A percentile compares a stretch with the other conserved stretches of the same genome.
phyloP scores from a whole-genome alignment of 2,113 vertebrate genomes.

The Crotalus tigris region DNA sequence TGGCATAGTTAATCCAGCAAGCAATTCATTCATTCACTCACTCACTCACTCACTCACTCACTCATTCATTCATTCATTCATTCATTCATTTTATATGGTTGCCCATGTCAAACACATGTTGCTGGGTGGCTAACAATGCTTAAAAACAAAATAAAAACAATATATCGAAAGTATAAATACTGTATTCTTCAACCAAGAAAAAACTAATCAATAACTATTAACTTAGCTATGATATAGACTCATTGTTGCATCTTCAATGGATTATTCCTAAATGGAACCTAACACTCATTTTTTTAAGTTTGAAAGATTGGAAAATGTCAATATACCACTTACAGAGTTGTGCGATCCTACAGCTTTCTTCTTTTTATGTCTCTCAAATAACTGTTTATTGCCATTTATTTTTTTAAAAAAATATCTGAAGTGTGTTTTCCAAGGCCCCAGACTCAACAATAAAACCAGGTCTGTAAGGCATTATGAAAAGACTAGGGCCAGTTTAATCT shows the following conservation, averaged over 20 bases:
- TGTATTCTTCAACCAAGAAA: background rate
- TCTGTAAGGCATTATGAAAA: background rate
- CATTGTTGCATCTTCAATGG: slow-evolving; percentile 44
- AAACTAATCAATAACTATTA: background rate
- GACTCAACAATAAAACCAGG: background rate
- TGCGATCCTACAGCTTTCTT: slow-evolving; percentile 44
- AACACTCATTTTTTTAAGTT: slow-evolving; percentile 22
- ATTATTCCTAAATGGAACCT: background rate
- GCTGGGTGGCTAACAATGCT: background rate
- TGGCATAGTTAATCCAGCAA: background rate
- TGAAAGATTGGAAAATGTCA: slow-evolving; percentile 58
- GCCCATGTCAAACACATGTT: background rate
- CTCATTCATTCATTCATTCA: too few species aligned
- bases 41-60: background rate
- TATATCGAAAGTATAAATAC: background rate
- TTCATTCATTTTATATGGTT: background rate
- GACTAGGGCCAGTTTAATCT: background rate
- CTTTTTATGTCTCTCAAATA: background rate
- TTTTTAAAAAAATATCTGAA: slow-evolving; percentile 43
- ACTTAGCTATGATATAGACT: background rate
- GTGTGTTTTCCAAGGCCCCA: background rate
- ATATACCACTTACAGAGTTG: slow-evolving; percentile 65
- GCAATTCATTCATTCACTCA: background rate
- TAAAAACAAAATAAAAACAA: background rate
- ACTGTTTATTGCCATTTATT: slow-evolving; percentile 49